These are phyloP conservation scores for Chloroceryle amazona DNA, from an alignment of 2,797 vertebrate genomes.

Conservation along the genomic window DNA sequence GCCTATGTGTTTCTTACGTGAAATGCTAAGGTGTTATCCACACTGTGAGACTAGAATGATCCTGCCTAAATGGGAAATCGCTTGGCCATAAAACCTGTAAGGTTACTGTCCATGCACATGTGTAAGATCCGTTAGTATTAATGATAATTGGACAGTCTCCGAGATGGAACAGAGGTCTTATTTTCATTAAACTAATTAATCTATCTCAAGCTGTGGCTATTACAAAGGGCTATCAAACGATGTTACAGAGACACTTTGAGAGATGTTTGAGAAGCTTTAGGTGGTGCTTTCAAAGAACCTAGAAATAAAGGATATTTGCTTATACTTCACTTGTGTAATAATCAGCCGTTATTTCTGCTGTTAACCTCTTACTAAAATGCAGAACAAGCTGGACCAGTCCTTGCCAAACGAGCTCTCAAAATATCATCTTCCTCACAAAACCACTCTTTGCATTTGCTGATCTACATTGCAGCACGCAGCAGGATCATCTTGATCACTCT, in stretches of 20 bases:
- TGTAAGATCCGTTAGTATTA: background rate
- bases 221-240: slow-evolving; percentile 19
- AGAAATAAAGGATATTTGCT: background rate
- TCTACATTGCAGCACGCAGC: slow-evolving; percentile 29
- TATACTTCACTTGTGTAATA: background rate
- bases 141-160: background rate
- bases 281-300: background rate
- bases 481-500: slow-evolving; percentile 39
- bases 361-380: slow-evolving; percentile 28
- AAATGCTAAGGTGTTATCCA: background rate
- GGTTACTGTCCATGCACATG: background rate
- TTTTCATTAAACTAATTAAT: slow-evolving; percentile 42
- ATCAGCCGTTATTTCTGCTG: slow-evolving; percentile 43
- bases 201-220: background rate
- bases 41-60: background rate
- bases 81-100: background rate
- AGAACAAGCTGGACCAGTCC: slow-evolving; percentile 20
- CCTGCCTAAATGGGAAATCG: background rate
- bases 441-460: background rate
- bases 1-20: background rate
- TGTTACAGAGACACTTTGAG: background rate
- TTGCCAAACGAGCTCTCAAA: slow-evolving; percentile 20
- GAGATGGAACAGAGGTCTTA: background rate
- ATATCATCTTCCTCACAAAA: slow-evolving; percentile 11
- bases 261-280: slow-evolving; percentile 4